Conservation (phyloP, 2,888 invertebrate species). For the Dynastes maya region DNA sequence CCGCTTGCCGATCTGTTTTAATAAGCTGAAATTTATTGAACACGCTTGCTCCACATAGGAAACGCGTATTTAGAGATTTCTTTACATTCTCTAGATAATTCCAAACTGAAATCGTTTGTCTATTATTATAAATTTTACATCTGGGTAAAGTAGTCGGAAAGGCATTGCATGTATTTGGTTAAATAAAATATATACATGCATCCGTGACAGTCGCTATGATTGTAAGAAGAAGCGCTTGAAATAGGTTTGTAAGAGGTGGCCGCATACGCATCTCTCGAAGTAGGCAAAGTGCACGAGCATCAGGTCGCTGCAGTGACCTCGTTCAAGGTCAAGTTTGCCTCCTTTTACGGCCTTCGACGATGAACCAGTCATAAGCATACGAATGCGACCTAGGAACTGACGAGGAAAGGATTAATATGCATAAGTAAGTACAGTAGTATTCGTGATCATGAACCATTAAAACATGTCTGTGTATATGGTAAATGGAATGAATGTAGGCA, state of each 20-base stretch:
- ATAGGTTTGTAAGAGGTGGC: constrained; percentile 50
- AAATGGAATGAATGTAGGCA: no score
- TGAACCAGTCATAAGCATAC: constrained; percentile 17
- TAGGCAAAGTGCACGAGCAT: constrained; percentile 67
- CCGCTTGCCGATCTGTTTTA: constrained; percentile 8
- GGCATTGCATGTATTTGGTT: no score
- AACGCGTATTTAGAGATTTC: background rate
- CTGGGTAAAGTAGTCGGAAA: no score
- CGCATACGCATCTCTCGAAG: constrained; percentile 60
- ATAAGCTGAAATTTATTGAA: background rate
- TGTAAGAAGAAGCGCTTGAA: constrained; percentile 19
- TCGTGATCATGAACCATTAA: background rate
- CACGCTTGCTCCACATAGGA: background rate
- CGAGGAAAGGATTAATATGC: constrained; percentile 11
- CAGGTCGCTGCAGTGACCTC: constrained; percentile 69
- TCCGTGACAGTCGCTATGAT: constrained; percentile 10
- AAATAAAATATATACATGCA: background rate
- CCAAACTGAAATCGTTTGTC: no score
- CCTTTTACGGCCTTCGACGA: constrained; percentile 58
- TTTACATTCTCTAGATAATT: background rate
- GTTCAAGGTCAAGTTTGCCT: constrained; percentile 68
- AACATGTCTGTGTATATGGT: background rate
- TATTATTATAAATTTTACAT: no score
- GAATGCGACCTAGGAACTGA: constrained; percentile 10
- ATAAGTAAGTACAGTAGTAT: background rate